These are phyloP conservation scores for Sympetrum striolatum DNA, from an alignment of 2,888 invertebrate genomes.

Conservation along the genomic window DNA sequence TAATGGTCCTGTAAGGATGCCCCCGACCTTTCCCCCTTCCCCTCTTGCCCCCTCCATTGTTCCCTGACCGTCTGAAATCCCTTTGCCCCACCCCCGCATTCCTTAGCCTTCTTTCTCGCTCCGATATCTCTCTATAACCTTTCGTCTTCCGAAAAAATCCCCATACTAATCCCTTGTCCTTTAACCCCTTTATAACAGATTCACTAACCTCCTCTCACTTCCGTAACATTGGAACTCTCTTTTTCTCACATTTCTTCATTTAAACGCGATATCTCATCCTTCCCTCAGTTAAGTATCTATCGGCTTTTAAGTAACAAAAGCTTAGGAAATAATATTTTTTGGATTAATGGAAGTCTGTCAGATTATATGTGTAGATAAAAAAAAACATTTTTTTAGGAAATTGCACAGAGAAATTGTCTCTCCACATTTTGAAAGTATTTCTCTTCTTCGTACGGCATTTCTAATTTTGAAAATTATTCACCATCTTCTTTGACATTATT, in stretches of 20 bases:
- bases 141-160: not conserved
- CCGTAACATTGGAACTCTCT: not conserved
- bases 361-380: too few species aligned
- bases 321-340: too few species aligned
- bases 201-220: not conserved
- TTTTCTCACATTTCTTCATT: not conserved
- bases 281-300: too few species aligned
- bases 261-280: too few species aligned
- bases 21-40: not conserved
- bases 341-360: too few species aligned
- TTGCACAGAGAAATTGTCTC: too few species aligned
- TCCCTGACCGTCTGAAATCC: not conserved
- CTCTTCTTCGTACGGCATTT: too few species aligned
- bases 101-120: not conserved
- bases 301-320: too few species aligned
- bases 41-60: not conserved
- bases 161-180: not conserved
- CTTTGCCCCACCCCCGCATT: not conserved
- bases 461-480: too few species aligned
- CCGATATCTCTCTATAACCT: not conserved
- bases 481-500: too few species aligned
- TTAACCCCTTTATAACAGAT: not conserved
- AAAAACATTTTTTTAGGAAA: too few species aligned
- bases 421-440: too few species aligned
- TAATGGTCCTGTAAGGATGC: not conserved